A percentile compares a stretch with the other conserved stretches of the same genome.
Conservation (phyloP, 2,888 invertebrate species). For the Amphimallon solstitiale region DNA sequence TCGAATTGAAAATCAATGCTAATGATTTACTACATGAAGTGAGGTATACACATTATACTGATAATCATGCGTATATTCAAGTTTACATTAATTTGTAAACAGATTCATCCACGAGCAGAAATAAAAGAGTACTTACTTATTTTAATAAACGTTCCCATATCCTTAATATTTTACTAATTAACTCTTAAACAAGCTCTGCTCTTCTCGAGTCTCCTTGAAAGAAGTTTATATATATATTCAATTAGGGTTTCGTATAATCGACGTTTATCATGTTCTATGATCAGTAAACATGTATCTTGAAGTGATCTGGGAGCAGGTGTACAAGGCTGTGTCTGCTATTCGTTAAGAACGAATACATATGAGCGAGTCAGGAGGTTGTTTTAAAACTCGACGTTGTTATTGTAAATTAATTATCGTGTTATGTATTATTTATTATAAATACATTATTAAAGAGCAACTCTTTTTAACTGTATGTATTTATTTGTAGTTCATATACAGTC, state of each 20-base stretch:
- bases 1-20: too few species aligned
- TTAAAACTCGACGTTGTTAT: too few species aligned
- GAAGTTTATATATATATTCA: conserved; percentile 29
- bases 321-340: not conserved
- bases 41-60: not conserved
- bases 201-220: not conserved
- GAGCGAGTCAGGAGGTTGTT: too few species aligned
- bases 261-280: conserved; percentile 21
- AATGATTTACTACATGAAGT: too few species aligned
- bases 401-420: too few species aligned
- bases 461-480: too few species aligned
- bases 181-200: conserved; percentile 11
- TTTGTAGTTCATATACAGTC: too few species aligned
- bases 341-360: too few species aligned
- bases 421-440: too few species aligned
- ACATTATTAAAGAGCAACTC: too few species aligned
- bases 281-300: conserved; percentile 26
- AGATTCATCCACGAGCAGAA: not conserved
- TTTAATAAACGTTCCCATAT: not conserved
- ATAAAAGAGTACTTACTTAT: not conserved
- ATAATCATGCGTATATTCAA: not conserved
- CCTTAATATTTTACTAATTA: conserved; percentile 17
- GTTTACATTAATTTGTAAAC: not conserved
- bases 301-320: conserved; percentile 14
- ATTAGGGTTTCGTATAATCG: conserved; percentile 28